Base-by-base conservation (phyloP, 1,140 invertebrate genomes). In the Octopus bimaculoides region DNA sequence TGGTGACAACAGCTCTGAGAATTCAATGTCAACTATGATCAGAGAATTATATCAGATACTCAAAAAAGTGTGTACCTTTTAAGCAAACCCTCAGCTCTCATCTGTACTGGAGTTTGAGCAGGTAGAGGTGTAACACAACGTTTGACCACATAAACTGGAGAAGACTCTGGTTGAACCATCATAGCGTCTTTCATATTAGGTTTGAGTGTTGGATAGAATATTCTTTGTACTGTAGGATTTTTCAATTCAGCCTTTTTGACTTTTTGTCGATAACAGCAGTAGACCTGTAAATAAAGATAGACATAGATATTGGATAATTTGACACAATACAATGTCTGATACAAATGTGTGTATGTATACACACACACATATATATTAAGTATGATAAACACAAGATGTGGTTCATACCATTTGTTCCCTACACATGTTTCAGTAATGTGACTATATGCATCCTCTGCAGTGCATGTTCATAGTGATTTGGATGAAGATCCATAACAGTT, bases 51-150 rank as follows among this genome's bases (percentile, higher is more conserved):
- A 3, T 41, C 0, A 41, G 26, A 41, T 41, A 41, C 26, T 41
- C 26, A 41, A 41, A 41, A 78, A n/a, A 17, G 52, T 8, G 82
- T 73, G 20, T 77, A 89, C 85, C 91, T 88, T 85, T 91, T 91
- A 78, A 91, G 83, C 41, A 91, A 83, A 52, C 90, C 90, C 82
- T 90, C 95, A 0, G 91, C 85, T 83, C 89, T 96, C 73, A 95
- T 91, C 17, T 95, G 91, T 78, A 92, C 89, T 20, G 93, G 92
- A 75, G 74, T 75, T 73, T 86, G 87, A 52, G 86, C 83, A 26
- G 83, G 85, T 52, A 87, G 77, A 41, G 83, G 85, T 78, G 85
- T 81, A 41, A 85, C 79, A 82, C 79, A 80, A n/a, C 86, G 82
- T 78, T 85, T 81, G 73, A 84, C 80, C 54, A 84, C 81, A 81